Evolutionary conservation across 2,888 invertebrate species (phyloP), one percentile per base, ranked within the genome.

Genomic region (Catocala fraxini): DNA sequence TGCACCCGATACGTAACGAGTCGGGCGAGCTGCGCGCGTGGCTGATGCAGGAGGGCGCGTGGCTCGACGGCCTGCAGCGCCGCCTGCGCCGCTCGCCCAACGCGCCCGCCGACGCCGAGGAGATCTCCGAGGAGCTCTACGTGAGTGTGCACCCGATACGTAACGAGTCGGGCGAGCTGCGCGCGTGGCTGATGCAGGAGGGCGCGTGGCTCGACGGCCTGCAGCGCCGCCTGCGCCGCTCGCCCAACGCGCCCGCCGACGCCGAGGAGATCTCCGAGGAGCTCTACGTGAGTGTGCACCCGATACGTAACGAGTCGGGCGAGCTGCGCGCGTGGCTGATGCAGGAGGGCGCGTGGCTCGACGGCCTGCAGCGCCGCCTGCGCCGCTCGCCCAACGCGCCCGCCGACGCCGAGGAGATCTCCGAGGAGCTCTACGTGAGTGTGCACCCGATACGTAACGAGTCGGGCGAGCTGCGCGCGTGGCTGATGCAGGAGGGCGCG

Each of bases 211-310:
- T 98, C 80, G 97, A 97, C 85, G 96, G 97, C 70, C 92, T 98
- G 79, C 96, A 97, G 85, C 96, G 97, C 61, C 96, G 97, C 69
- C 94, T 98, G 75, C 96, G 97, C 73, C 92, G 96, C 75, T 96
- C 96, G 47, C 96, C 96, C 2, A 95, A 96, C 79, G 95, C 94
- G 83, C 96, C 96, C 65, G 97, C 97, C 41, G 99, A 99, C 93
- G 98, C 98, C 2, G 98, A 99, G 93, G 98, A 98, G 92, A 97
- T 98, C 71, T 97, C 98, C 42, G 98, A 98, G 85, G 97, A 98
- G 84, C 95, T 98, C 47, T 98, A 98, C 75, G 91, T 90, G 49
- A 77, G 87, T 63, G 15, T 15, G 15, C 15, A 15, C 15, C 15
- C 15, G 15, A 15, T 15, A 15, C 15, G 15, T 15, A 15, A n/a